Base-by-base conservation (phyloP, 2,797 vertebrate species). In the Liparis tanakae region DNA sequence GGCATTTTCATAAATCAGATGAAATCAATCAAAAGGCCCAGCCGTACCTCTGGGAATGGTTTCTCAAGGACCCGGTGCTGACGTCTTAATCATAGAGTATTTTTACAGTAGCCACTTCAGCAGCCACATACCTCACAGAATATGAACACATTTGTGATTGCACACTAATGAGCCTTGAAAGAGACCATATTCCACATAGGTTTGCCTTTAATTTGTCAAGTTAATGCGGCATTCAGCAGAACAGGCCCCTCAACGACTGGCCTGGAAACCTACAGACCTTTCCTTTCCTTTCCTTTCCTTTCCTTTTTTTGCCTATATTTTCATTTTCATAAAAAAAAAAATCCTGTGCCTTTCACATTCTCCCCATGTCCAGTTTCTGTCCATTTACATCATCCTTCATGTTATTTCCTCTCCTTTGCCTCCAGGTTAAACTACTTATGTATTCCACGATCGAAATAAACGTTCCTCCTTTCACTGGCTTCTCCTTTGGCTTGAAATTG, bases 151-250 rank as follows among this genome's bases (percentile, higher is more conserved):
- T 70, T 2, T 75, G 44, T 77, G 81, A 82, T 76, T 79, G 39
- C 62, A 60, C 70, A 63, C 63, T 84, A 90, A 90, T 89, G 86
- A 84, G 77, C 46, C 66, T 74, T 79, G 67, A 84, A 83, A 78
- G 71, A 66, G 58, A 67, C 14, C 17, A 53, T 69, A 74, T 68
- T 83, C 64, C 66, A 71, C 67, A 46, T 60, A 80, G 67, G 53
- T 62, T 85, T 70, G 57, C 59, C 67, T 82, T 82, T 74, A 67
- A 89, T 90, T 89, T 78, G 72, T 91, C 84, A 86, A 78, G 55
- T 72, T 76, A 83, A 81, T 79, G 74, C 74, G 73, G 66, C 50
- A 62, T 85, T 85, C 67, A 84, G 78, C 71, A 72, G 62, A 79
- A 60, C 53, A 48, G 50, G 51, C 36, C 74, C 70, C 62, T 20